Evolutionary conservation across 2,113 vertebrate genomes (phyloP), one percentile per base, ranked within the genome.

Genomic region (Fulica atra): DNA sequence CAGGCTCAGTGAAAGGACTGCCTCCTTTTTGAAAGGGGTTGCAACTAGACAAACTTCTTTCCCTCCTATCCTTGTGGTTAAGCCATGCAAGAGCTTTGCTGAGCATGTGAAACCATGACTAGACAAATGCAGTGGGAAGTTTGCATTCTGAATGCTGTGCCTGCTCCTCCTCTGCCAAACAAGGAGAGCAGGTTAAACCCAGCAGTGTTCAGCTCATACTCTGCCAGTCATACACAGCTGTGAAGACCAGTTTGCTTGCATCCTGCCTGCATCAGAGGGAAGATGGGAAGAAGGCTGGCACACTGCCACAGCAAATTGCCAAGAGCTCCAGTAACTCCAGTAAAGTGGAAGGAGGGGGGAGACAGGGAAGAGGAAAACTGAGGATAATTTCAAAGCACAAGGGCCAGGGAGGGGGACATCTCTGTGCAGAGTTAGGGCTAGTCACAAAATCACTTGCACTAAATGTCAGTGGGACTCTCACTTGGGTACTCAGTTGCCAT

Each of bases 101-200:
- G 89, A 96, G 84, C 95, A 87, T 91, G 93, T 95, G 95, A 96
- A 94, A 92, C 96, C 91, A 80, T 95, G 96, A 95, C 95, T 96
- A 92, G 89, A 88, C 92, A 95, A 95, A 95, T 69, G 78, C 92
- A 92, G 81, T 81, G 79, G 86, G 81, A 93, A 94, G 94, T 81
- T 33, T 82, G 86, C 73, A 50, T 89, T 53, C 33, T 46, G 68
- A 87, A 46, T 2, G 31, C 53, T 73, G 80, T 0, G 40, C 74
- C 77, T 56, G 70, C 80, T 86, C 74, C 90, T 91, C 78, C 86
- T 73, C 91, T 38, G 78, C 81, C 72, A 54, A 85, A 94, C 88
- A 69, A 95, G 94, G 92, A 81, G 88, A 91, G 86, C 93, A 82
- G 92, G 93, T 96, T 94, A 87, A 96, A 68, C 72, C 40, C 66